Evolutionary conservation across 1,140 invertebrate species (phyloP), one percentile per base, ranked within the genome.

Genomic region (Lamellibrachia luymesi): DNA sequence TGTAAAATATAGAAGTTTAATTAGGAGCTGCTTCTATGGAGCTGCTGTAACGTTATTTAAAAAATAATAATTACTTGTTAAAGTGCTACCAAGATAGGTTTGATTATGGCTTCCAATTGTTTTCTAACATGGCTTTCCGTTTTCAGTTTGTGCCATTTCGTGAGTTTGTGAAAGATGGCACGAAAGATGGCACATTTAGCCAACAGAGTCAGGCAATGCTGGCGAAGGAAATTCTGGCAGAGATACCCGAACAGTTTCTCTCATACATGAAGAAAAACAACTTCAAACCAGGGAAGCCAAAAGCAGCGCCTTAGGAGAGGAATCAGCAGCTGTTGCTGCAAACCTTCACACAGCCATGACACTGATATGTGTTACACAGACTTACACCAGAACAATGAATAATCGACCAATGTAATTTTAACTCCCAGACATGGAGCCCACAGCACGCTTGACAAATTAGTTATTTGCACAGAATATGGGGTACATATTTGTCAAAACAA

Each of bases 131-230:
- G 17, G 8, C 8, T 80, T 22, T 80, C 64, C 4, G 25, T 38
- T 93, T 93, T 92, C 56, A 93, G 93, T 93, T 93, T 80, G 93
- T 93, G 38, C 93, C 93, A 89, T 93, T 93, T 56, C 91, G 91
- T 17, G 93, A 93, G 50, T 93, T 93, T 49, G 27, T 93, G 38
- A 64, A 92, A 8, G 93, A 56, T 10, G 50, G 64, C 50, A 89
- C 38, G 38, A 38, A 38, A 38, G 38, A 38, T 38, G 38, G 38
- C 38, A 93, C 51, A 49, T 93, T 22, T 7, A 2, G 2, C 38
- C 38, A 38, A 38, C 38, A 50, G 6, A 93, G 93, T 52, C 91
- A 93, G 50, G 93, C 93, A 6, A n/a, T 27, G 17, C 56, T 93
- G 27, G 93, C 93, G 80, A 93, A 93, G 51, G 93, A 93, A 52